phyloP scores from a whole-genome alignment of 1,140 invertebrate genomes.

The Hydropsyche tenuis region DNA sequence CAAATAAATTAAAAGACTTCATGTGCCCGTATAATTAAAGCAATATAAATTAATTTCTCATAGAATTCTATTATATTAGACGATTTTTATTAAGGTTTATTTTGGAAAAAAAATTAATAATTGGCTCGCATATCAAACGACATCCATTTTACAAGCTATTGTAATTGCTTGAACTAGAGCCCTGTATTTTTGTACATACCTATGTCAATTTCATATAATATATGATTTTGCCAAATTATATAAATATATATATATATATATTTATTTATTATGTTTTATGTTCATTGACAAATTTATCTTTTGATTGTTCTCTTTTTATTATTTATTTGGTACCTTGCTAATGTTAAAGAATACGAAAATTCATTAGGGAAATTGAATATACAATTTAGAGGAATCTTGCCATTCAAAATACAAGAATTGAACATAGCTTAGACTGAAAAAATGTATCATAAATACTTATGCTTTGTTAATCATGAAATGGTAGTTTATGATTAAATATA shows the following conservation, averaged over 20 bases:
- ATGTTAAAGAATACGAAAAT: conserved; percentile 42
- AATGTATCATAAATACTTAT: conserved; percentile 51
- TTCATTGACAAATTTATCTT: conserved; percentile 43
- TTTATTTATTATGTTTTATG: conserved; percentile 42
- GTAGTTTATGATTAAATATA: conserved; percentile 49
- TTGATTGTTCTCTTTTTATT: conserved; percentile 36
- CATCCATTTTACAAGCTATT: conserved; percentile 4
- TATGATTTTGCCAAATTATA: conserved; percentile 50
- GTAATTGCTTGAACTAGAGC: conserved; percentile 38
- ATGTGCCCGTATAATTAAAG: conserved; percentile 37
- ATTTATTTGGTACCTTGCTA: conserved; percentile 45
- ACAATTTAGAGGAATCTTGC: conserved; percentile 49
- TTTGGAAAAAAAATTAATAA: neutral
- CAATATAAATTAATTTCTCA: conserved; percentile 38
- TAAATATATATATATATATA: too few species aligned
- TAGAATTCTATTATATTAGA: conserved; percentile 14
- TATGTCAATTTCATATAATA: conserved; percentile 49
- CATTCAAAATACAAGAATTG: conserved; percentile 47
- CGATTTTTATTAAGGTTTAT: conserved; percentile 1
- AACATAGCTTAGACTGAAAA: conserved; percentile 50
- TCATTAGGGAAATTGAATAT: conserved; percentile 47
- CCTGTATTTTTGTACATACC: conserved; percentile 49
- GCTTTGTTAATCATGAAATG: conserved; percentile 50
- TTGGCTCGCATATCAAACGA: conserved; percentile 18
- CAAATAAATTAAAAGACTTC: conserved; percentile 42